Conservation (phyloP, 2,888 invertebrate species). For the Pomacea canaliculata region DNA sequence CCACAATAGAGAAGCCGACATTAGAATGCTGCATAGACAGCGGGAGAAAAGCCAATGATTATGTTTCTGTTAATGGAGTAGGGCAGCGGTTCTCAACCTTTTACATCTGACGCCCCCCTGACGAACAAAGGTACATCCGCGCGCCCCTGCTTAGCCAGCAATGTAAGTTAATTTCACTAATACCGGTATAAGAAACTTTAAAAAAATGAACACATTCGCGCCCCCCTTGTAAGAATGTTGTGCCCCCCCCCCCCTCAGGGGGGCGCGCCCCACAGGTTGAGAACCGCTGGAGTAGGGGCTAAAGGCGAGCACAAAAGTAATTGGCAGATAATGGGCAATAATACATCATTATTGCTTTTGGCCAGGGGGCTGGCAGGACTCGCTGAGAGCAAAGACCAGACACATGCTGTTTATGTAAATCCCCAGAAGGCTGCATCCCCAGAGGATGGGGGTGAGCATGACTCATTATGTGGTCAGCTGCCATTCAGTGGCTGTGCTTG, state of each 20-base stretch:
- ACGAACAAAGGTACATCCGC: too few relatives aligned
- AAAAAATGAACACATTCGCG: too few relatives aligned
- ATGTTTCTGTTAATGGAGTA: background rate
- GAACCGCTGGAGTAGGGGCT: background rate
- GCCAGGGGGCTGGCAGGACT: background rate
- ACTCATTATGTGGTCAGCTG: background rate
- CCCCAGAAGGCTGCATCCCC: background rate
- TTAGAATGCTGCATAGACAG: background rate
- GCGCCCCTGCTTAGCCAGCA: too few relatives aligned
- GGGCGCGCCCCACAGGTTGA: too few relatives aligned
- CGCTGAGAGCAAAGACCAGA: background rate
- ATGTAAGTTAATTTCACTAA: too few relatives aligned
- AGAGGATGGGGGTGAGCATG: background rate
- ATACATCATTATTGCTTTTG: conserved; percentile 5
- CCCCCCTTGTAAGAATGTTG: too few relatives aligned
- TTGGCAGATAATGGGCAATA: conserved; percentile 6
- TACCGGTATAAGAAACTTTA: too few relatives aligned
- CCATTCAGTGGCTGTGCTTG: too few relatives aligned
- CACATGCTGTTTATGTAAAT: too few relatives aligned
- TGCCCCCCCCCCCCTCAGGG: too few relatives aligned
- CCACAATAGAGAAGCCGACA: background rate
- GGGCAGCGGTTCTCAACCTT: background rate
- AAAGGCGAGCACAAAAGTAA: conserved; percentile 5
- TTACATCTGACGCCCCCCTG: background rate
- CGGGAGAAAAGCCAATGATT: background rate